phyloP scores from a whole-genome alignment of 35 echinoderm and acorn worm genomes.

The Stichopus chloronotus region DNA sequence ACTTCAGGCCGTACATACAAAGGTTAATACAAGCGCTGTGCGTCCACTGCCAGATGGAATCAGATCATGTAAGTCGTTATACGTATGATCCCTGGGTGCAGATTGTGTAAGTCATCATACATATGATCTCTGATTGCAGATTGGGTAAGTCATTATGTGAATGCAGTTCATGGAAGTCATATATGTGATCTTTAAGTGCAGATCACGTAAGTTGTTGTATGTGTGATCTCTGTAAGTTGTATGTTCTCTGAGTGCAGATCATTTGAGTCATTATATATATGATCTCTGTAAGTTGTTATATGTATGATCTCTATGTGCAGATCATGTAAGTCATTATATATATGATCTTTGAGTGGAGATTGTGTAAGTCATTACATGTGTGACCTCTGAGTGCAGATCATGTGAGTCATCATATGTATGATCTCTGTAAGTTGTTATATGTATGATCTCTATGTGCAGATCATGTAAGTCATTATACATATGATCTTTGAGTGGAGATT shows the following conservation, averaged over 20 bases:
- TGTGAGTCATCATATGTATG: not conserved
- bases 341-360: not conserved
- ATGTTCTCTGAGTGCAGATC: not conserved
- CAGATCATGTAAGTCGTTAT: slow-evolving; percentile 82
- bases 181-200: not conserved
- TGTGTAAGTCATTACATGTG: too few relatives aligned
- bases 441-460: too few relatives aligned
- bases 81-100: not conserved
- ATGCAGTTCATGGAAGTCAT: not conserved
- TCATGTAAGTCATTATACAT: slow-evolving; percentile 70
- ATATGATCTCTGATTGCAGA: not conserved
- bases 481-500: too few relatives aligned
- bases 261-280: not conserved
- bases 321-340: slow-evolving; percentile 74
- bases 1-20: slow-evolving; percentile 87
- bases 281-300: not conserved
- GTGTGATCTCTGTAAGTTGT: not conserved
- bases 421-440: not conserved
- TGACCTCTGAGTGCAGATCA: not conserved
- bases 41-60: slow-evolving; percentile 90
- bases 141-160: not conserved
- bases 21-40: slow-evolving; percentile 81
- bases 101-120: too few relatives aligned
- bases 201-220: too few relatives aligned
- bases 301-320: slow-evolving; percentile 2